Percentiles rank a stretch among this genome's conserved stretches.
phyloP scores from a whole-genome alignment of 2,888 invertebrate genomes.

The Euplexia lucipara region DNA sequence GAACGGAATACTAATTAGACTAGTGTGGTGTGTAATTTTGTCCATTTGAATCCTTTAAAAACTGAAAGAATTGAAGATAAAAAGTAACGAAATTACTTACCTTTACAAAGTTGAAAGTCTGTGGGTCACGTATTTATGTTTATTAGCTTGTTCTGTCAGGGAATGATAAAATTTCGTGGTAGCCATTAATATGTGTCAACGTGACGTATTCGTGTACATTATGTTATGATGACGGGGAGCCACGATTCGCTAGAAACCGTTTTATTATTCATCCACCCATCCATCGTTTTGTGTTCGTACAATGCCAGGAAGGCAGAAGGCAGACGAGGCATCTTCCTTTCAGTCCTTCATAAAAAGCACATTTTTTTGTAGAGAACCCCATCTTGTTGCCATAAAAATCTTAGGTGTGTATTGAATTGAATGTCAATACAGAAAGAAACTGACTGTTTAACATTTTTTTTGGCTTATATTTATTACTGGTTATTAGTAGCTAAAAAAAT shows the following conservation, averaged over 20 bases:
- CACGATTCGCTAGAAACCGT: conserved; percentile 55
- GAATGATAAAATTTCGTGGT: conserved; percentile 23
- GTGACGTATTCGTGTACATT: conserved; percentile 42
- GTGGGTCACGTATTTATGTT: not conserved
- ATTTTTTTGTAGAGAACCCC: not conserved
- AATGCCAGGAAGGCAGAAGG: conserved; percentile 26
- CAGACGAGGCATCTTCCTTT: conserved; percentile 18
- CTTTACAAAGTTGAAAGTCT: not conserved
- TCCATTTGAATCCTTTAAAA: not conserved
- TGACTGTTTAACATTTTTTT: not conserved
- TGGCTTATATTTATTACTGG: not conserved
- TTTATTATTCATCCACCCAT: conserved; percentile 65
- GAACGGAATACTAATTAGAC: not conserved
- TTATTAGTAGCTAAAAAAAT: not conserved
- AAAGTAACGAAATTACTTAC: not conserved
- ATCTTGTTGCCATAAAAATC: not conserved
- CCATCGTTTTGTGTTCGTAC: conserved; percentile 41
- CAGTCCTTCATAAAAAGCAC: conserved; percentile 3
- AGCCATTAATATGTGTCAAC: conserved; percentile 34
- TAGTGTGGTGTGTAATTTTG: not conserved
- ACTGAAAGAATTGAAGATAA: not conserved
- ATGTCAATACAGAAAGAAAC: not conserved
- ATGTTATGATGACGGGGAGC: conserved; percentile 48
- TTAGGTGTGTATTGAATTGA: not conserved
- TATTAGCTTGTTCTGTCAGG: conserved; percentile 17